These are phyloP conservation scores for Menidia menidia DNA, from an alignment of 2,797 vertebrate species.

Conservation along the genomic window DNA sequence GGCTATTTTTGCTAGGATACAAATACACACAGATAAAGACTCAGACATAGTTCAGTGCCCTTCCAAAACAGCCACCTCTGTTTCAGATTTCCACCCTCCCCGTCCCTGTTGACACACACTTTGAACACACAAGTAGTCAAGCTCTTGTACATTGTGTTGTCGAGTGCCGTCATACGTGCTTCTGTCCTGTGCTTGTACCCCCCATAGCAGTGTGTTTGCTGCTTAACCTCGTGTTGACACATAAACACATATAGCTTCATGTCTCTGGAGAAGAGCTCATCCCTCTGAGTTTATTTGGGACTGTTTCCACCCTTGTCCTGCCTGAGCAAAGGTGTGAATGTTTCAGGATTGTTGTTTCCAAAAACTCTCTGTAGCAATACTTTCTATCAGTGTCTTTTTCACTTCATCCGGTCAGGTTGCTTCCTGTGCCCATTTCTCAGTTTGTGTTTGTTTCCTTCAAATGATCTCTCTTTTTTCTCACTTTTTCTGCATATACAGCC, in stretches of 20 bases:
- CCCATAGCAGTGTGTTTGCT: conserved; percentile 15
- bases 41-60: conserved; percentile 24
- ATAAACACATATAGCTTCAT: conserved; percentile 8
- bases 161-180: conserved; percentile 24
- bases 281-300: conserved; percentile 5
- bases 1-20: conserved; percentile 69
- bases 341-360: not conserved
- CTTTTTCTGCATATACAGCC: conserved; percentile 31
- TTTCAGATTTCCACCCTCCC: conserved; percentile 38
- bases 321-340: conserved; percentile 4
- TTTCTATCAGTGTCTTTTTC: not conserved
- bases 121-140: conserved; percentile 15
- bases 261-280: not conserved
- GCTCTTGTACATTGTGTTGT: conserved; percentile 23
- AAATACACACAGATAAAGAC: conserved; percentile 44
- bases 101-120: conserved; percentile 10
- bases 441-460: not conserved
- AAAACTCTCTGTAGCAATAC: not conserved
- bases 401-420: not conserved
- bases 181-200: conserved; percentile 32
- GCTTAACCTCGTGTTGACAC: conserved; percentile 21
- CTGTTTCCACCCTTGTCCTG: not conserved
- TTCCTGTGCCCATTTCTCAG: not conserved
- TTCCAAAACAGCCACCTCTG: conserved; percentile 59
- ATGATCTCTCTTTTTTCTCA: not conserved